Evolutionary conservation across 1,140 invertebrate species (phyloP), one percentile per base, ranked within the genome.

Genomic region (Cotesia glomerata): DNA sequence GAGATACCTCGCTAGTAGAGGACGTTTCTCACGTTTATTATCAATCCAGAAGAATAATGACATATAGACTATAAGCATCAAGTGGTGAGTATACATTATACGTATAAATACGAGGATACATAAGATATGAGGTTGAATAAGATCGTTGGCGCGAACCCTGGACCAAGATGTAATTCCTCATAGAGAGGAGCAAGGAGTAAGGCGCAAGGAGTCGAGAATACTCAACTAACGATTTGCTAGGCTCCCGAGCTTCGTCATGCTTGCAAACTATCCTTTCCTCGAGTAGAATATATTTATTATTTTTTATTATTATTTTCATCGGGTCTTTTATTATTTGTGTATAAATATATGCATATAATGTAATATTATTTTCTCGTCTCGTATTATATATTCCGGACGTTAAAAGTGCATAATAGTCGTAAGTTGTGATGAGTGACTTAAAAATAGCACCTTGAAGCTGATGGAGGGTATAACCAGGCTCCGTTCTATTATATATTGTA

Each of bases 181-280:
- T 13, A 7, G 35, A 39, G n/a, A 7, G 61, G 13, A 3, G 26
- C 26, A 26, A 26, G 26, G 26, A 26, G 26, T 26, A 26, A 26
- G 26, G 34, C 36, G 9, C 36, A 54, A n/a, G 32, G 18, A 52
- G 75, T 74, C 72, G 59, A 78, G 71, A 80, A 80, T 79, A 80
- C 70, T 52, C 75, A 59, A 67, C 78, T 79, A 80, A 80, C 79
- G 78, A 80, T 78, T 80, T 76, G 68, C 54, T 70, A 63, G 56
- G 73, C 77, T 75, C 69, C 74, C 34, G 77, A 71, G 79, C 78
- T 77, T 80, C 78, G 78, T 80, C 79, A 80, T 80, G 72, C 79
- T 80, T 75, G 79, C 79, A 80, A 79, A 80, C 79, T 80, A 80
- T 79, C 74, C 69, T 65, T 39, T 61, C 51, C 11, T n/a, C 34